Evolutionary conservation across 1,140 invertebrate genomes (phyloP), one percentile per base, ranked within the genome.

Genomic region (Bombus affinis): DNA sequence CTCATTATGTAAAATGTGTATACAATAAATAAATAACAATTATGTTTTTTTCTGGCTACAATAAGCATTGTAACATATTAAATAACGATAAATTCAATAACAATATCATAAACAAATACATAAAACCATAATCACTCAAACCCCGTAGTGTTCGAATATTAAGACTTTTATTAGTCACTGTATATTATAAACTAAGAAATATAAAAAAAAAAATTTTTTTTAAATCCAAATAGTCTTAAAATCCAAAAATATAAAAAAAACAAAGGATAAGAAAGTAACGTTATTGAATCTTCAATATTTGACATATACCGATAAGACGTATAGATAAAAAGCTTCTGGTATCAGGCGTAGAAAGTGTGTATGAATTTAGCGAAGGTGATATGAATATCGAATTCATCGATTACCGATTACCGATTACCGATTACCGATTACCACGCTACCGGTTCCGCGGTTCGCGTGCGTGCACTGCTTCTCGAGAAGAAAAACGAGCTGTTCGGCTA

Each of bases 301-400:
- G 35, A 62, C 66, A 13, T 62, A 62, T 37, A 39, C 18, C 75
- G 87, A 89, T 89, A 86, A 81, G 62, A 82, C 32, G 71, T 22
- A 28, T 65, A 42, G 81, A 75, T 59, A 70, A 86, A 76, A 83
- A 32, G 35, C 25, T 18, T 28, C 12, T 3, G 53, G 59, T 88
- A 79, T 78, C 78, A 35, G n/a, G 47, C 42, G 28, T 68, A 32
- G 44, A 81, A 65, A 82, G 75, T 57, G 79, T 32, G 39, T 32
- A 59, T 81, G 73, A 78, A 76, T 82, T 86, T 35, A 62, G 13
- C 42, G 77, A 73, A 70, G 80, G 39, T 44, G 59, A 89, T 86
- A 78, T 74, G 80, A 89, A 86, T 86, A 89, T 83, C 70, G 76
- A 86, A 80, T 86, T 76, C 73, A 89, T 83, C 81, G 88, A 83